Conservation (phyloP, 2,113 vertebrate genomes). For the Pardalotus punctatus region DNA sequence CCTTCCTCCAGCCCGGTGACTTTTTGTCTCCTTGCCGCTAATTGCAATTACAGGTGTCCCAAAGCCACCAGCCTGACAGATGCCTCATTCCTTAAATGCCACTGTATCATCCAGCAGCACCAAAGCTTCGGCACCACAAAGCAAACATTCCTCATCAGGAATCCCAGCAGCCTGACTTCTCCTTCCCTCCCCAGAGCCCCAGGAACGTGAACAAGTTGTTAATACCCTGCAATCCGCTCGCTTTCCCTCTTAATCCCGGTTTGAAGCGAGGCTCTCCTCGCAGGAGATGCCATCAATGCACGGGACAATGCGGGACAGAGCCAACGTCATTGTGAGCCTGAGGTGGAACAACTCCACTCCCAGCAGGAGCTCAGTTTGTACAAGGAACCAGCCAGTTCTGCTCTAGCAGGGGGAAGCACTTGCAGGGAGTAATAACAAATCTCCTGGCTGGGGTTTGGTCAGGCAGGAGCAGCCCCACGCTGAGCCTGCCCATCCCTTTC, state of each 20-base stretch:
- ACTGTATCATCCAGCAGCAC: neutral
- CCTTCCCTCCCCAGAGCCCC: neutral
- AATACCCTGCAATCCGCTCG: constrained; percentile 34
- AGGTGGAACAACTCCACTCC: constrained; percentile 7
- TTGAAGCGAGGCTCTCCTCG: neutral
- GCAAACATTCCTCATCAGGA: neutral
- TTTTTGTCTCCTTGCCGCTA: neutral
- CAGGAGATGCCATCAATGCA: constrained; percentile 14
- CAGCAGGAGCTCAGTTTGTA: constrained; percentile 56
- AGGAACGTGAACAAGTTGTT: constrained; percentile 19
- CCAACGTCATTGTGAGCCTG: constrained; percentile 43
- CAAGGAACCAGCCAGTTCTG: neutral
- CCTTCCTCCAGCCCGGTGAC: neutral
- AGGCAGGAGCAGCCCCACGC: neutral
- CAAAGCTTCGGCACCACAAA: neutral
- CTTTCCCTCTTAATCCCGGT: neutral
- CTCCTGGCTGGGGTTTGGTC: neutral
- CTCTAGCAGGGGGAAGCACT: neutral
- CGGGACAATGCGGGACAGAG: neutral
- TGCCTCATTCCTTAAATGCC: neutral
- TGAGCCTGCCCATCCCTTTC: neutral
- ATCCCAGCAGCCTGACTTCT: constrained; percentile 7
- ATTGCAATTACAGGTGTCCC: neutral
- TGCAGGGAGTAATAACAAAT: neutral
- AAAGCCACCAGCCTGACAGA: neutral